Evolutionary conservation across 2,797 vertebrate species (phyloP).

Genomic region (Epinephelus coioides): DNA sequence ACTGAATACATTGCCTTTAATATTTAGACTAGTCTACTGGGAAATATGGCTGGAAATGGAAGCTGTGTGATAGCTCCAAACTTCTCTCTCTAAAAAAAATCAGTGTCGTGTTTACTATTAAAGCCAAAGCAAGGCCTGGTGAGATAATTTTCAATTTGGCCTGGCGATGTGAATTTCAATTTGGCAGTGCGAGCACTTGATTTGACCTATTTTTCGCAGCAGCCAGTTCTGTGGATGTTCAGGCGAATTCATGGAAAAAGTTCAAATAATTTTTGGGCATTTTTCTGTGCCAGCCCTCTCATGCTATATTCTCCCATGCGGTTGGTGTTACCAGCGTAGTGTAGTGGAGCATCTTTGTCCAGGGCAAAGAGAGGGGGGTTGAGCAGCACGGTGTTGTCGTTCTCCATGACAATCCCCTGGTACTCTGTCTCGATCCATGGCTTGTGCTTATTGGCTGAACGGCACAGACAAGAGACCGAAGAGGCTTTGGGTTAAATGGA

Average conservation of each 20-base stretch:
- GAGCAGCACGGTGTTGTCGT: conserved; percentile 97
- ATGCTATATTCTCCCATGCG: background rate
- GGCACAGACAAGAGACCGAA: conserved; percentile 62
- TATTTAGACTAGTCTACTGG: conserved; percentile 62
- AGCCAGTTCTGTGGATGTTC: conserved; percentile 19
- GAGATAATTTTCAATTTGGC: conserved; percentile 37
- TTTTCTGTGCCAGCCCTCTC: background rate
- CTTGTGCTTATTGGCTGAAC: conserved; percentile 98
- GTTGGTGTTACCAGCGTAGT: conserved; percentile 92
- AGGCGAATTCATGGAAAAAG: conserved; percentile 24
- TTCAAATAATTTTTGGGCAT: background rate
- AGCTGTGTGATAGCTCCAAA: conserved; percentile 32
- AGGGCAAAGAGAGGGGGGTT: conserved; percentile 98
- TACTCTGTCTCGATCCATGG: conserved; percentile 99
- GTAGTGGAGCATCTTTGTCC: conserved; percentile 98
- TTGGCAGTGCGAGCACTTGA: conserved; percentile 21
- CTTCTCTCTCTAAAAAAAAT: conserved; percentile 25
- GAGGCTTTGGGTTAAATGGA: conserved; percentile 79
- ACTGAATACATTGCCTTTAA: conserved; percentile 66
- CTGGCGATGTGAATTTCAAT: conserved; percentile 31
- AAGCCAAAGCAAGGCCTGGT: conserved; percentile 27
- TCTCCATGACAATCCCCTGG: conserved; percentile 99
- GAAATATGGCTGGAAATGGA: conserved; percentile 46
- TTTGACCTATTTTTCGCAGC: conserved; percentile 61
- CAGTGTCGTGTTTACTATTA: conserved; percentile 38